These are phyloP conservation scores for Drosophila quinaria DNA, from an alignment of 2,888 invertebrate genomes.

Conservation along the genomic window DNA sequence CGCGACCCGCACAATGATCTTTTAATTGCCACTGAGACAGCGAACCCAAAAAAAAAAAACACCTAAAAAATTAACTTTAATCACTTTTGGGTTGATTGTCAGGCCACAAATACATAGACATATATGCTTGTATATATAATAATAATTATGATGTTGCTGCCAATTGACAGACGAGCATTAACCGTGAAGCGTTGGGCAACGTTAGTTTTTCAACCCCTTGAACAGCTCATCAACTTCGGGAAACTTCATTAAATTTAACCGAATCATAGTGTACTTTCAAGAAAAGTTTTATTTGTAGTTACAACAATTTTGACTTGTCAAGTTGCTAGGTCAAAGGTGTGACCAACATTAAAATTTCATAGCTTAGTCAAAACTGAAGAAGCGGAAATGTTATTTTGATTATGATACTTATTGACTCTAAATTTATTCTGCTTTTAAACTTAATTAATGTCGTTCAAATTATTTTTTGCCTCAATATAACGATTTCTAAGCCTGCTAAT, in stretches of 20 bases:
- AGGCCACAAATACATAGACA: constrained; percentile 7
- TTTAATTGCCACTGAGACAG: constrained; percentile 61
- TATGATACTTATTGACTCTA: no score
- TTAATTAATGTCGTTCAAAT: no score
- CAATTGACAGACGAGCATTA: constrained; percentile 58
- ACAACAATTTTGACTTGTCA: no score
- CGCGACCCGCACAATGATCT: constrained; percentile 77
- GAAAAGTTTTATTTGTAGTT: no score
- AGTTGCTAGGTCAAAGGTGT: no score
- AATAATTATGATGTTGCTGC: constrained; percentile 59
- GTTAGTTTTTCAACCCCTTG: constrained; percentile 35
- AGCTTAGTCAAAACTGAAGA: no score
- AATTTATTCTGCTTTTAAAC: no score
- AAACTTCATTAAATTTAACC: background rate
- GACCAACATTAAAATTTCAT: no score
- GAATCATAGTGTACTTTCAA: background rate
- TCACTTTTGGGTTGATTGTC: constrained; percentile 57
- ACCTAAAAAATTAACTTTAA: constrained; percentile 72
- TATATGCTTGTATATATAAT: constrained; percentile 18
- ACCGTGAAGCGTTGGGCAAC: constrained; percentile 60
- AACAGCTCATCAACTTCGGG: constrained; percentile 3
- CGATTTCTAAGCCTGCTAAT: no score
- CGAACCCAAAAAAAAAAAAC: constrained; percentile 14
- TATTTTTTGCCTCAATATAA: no score
- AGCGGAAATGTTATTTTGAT: no score